Percentiles rank a stretch among this genome's conserved stretches.
Evolutionary conservation across 2,113 vertebrate genomes (phyloP).

Genomic region (Callipepla squamata): DNA sequence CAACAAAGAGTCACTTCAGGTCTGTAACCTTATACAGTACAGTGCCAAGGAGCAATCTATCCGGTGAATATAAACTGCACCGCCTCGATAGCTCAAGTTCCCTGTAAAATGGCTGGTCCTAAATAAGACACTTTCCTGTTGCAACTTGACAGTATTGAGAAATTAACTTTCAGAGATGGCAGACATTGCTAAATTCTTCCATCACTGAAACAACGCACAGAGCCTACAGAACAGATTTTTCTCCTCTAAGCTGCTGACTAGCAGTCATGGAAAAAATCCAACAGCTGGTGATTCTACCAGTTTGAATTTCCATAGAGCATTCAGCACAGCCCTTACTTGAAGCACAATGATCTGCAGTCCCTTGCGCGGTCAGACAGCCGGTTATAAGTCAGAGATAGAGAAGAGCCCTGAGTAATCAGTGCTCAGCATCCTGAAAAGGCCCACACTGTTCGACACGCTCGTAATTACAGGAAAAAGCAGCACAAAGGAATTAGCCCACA

Average conservation of each 20-base stretch:
- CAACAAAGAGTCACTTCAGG: background rate
- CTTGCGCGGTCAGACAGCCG: background rate
- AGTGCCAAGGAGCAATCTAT: background rate
- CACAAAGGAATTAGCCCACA: accelerated
- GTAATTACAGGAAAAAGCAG: background rate
- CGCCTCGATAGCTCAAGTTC: background rate
- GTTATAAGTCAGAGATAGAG: background rate
- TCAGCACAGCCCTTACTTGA: background rate
- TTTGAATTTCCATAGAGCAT: background rate
- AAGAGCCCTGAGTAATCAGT: accelerated
- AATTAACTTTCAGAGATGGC: background rate
- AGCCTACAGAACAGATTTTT: background rate
- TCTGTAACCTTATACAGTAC: background rate
- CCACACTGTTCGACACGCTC: accelerated
- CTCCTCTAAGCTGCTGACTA: background rate
- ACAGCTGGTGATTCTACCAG: accelerated
- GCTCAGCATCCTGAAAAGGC: accelerated
- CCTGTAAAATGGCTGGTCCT: background rate
- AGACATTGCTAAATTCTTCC: background rate
- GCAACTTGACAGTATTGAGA: background rate
- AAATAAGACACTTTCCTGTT: accelerated
- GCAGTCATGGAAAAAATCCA: slow-evolving; percentile 28
- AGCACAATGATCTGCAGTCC: background rate
- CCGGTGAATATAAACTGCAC: background rate
- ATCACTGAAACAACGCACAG: background rate